phyloP scores from a whole-genome alignment of 2,113 vertebrate species.

The Xenopus laevis region DNA sequence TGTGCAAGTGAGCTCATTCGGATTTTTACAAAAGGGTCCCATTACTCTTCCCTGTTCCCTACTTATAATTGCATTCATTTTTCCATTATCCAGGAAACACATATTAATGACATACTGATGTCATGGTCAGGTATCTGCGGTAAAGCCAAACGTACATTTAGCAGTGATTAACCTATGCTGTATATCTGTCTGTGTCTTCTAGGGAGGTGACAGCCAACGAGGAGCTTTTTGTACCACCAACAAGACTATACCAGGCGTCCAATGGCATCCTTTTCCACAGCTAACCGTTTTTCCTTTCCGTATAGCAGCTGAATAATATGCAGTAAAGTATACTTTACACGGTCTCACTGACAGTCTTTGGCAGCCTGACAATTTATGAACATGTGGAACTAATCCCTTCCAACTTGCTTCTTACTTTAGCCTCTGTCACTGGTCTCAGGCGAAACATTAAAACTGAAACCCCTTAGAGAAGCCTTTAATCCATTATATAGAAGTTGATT shows the following conservation, averaged over 20 bases:
- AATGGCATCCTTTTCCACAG: neutral
- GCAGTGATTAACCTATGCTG: neutral
- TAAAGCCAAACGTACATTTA: too few relatives aligned
- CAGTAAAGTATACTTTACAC: neutral
- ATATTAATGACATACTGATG: neutral
- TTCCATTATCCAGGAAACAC: neutral
- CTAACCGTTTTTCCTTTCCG: neutral
- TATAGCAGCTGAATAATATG: neutral
- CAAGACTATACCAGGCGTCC: neutral
- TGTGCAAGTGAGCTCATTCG: neutral
- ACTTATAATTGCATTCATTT: neutral
- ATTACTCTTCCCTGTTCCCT: neutral
- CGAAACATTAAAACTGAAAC: neutral
- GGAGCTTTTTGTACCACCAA: neutral
- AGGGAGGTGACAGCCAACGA: neutral
- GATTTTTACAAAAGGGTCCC: neutral
- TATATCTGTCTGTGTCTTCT: neutral
- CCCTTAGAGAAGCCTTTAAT: neutral
- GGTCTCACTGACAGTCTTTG: neutral
- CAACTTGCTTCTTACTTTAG: neutral
- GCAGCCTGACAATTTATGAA: neutral
- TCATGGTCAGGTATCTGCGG: too few relatives aligned
- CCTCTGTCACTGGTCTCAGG: neutral
- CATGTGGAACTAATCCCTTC: conserved; percentile 1
- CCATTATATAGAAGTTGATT: neutral